A percentile compares a stretch with the other conserved stretches of the same genome.
These are phyloP conservation scores for Troides oblongomaculatus DNA, from an alignment of 2,888 invertebrate species.

Conservation along the genomic window DNA sequence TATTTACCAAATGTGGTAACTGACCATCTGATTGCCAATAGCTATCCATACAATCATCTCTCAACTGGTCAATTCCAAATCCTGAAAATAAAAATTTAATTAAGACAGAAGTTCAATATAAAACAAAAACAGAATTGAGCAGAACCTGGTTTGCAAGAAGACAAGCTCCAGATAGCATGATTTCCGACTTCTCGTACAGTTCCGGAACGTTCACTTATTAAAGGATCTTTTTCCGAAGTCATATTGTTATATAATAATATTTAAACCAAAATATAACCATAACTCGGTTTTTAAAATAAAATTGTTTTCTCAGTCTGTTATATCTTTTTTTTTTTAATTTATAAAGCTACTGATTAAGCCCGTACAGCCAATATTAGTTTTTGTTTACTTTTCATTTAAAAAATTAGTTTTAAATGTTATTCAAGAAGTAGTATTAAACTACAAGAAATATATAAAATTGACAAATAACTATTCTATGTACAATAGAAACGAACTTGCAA, in stretches of 20 bases:
- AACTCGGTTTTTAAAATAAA: neutral
- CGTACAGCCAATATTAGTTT: neutral
- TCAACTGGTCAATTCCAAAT: constrained; percentile 97
- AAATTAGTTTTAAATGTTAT: neutral
- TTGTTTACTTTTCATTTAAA: neutral
- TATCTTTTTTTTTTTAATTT: neutral
- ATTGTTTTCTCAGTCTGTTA: neutral
- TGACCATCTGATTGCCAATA: constrained; percentile 99
- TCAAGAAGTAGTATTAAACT: too few relatives aligned
- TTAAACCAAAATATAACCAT: neutral
- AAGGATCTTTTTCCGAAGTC: constrained; percentile 71
- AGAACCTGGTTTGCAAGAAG: constrained; percentile 97
- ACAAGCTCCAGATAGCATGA: constrained; percentile 98
- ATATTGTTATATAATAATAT: constrained; percentile 37
- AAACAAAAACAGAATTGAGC: neutral
- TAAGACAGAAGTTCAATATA: neutral
- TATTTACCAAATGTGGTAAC: constrained; percentile 97
- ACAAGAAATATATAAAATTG: too few relatives aligned
- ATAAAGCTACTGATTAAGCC: neutral
- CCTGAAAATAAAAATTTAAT: constrained; percentile 75
- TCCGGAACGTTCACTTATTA: constrained; percentile 73
- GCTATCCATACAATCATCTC: constrained; percentile 97
- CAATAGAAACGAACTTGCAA: too few relatives aligned
- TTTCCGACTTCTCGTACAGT: constrained; percentile 88
- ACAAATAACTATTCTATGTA: too few relatives aligned